Evolutionary conservation across 2,888 invertebrate species (phyloP).

Genomic region (Synanthedon vespiformis): DNA sequence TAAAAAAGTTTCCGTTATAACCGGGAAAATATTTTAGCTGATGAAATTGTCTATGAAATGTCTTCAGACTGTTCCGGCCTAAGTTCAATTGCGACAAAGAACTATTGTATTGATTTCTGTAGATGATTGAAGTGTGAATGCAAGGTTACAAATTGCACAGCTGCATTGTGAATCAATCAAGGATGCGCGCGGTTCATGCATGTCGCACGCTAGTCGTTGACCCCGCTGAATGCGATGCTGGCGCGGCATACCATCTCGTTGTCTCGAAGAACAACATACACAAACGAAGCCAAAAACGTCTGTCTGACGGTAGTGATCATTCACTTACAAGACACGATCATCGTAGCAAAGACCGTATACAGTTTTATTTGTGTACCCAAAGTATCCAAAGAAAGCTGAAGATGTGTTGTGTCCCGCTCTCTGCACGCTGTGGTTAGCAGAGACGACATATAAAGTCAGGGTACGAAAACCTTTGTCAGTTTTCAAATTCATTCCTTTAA

Average conservation of each 20-base stretch:
- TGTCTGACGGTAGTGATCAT: too few species aligned
- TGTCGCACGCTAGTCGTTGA: slow-evolving; percentile 16
- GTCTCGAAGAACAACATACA: too few species aligned
- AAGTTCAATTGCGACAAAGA: not conserved
- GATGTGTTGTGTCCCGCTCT: too few species aligned
- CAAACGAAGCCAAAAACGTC: too few species aligned
- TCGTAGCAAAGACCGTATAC: too few species aligned
- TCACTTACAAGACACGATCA: too few species aligned
- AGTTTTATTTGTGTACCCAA: too few species aligned
- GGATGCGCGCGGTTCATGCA: not conserved
- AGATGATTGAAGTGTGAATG: slow-evolving; percentile 12
- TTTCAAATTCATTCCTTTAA: too few species aligned
- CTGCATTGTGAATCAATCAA: slow-evolving; percentile 9
- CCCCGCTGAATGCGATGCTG: slow-evolving; percentile 5
- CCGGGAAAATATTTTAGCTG: not conserved
- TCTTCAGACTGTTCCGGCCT: not conserved
- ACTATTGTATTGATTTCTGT: not conserved
- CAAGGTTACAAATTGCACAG: slow-evolving; percentile 15
- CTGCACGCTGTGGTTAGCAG: too few species aligned
- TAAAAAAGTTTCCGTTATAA: not conserved
- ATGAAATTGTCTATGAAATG: not conserved
- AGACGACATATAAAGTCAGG: too few species aligned
- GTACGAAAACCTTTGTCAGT: too few species aligned
- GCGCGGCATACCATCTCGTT: not conserved
- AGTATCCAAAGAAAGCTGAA: too few species aligned